Percentiles rank a stretch among this genome's conserved stretches.
Conservation (phyloP, 2,113 vertebrate genomes). For the Todiramphus saurophagus region DNA sequence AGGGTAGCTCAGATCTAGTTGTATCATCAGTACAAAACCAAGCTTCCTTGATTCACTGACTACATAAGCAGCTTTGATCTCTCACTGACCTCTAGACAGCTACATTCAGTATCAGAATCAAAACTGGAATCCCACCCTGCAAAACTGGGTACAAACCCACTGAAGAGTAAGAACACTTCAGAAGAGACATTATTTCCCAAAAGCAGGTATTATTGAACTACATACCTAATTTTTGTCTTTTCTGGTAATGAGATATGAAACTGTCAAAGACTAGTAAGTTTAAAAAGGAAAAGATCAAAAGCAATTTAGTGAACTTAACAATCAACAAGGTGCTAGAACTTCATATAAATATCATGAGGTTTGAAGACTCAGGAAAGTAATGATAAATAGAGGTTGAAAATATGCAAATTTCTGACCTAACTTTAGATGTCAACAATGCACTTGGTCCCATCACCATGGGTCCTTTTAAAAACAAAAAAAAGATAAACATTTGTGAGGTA, state of each 20-base stretch:
- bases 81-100: neutral
- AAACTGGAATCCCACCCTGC: neutral
- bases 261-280: neutral
- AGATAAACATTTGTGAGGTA: neutral
- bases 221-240: neutral
- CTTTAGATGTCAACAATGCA: neutral
- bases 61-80: neutral
- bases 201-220: neutral
- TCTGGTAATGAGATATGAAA: neutral
- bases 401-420: neutral
- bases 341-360: neutral
- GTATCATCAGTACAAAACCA: neutral
- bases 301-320: neutral
- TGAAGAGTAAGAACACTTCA: neutral
- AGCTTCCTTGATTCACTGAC: neutral
- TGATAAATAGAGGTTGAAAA: neutral
- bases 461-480: neutral
- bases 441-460: neutral
- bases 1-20: neutral
- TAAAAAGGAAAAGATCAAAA: neutral
- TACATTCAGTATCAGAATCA: neutral
- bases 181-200: neutral
- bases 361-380: neutral
- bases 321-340: neutral
- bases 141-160: neutral